These are phyloP conservation scores for Aphelocoma coerulescens DNA, from an alignment of 2,113 vertebrate genomes.

Conservation along the genomic window DNA sequence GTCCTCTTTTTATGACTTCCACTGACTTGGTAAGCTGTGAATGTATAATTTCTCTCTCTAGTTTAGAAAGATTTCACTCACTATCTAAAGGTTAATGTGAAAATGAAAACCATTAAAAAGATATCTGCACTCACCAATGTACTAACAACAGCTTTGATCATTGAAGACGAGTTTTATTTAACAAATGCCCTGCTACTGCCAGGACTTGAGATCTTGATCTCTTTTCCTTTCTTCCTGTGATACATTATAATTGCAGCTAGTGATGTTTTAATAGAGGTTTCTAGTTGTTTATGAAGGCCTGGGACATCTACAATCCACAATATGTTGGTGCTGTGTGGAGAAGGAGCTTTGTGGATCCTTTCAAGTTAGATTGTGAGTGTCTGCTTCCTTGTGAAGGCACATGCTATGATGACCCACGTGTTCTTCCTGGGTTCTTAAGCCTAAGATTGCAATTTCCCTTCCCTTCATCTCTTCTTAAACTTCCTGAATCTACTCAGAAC, in stretches of 20 bases:
- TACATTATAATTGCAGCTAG: background rate
- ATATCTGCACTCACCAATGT: background rate
- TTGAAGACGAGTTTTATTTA: conserved; percentile 41
- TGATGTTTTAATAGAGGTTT: conserved; percentile 1
- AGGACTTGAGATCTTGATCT: conserved; percentile 9
- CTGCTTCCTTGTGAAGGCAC: background rate
- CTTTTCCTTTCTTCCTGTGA: background rate
- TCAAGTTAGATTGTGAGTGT: background rate
- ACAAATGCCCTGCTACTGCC: conserved; percentile 22
- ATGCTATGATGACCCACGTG: background rate
- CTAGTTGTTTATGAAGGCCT: background rate
- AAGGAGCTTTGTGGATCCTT: background rate
- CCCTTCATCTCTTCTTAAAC: background rate
- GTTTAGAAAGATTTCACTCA: conserved; percentile 13
- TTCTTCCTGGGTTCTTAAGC: background rate
- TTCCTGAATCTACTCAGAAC: background rate
- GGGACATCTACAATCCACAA: background rate
- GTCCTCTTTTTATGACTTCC: background rate
- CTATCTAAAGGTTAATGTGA: conserved; percentile 14
- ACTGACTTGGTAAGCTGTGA: background rate
- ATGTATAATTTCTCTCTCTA: background rate
- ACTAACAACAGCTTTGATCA: conserved; percentile 40
- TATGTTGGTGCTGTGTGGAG: background rate
- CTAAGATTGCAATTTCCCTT: background rate
- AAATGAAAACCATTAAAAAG: conserved; percentile 31